These are phyloP conservation scores for Cheilosia impressa DNA, from an alignment of 2,888 invertebrate genomes.

Conservation along the genomic window DNA sequence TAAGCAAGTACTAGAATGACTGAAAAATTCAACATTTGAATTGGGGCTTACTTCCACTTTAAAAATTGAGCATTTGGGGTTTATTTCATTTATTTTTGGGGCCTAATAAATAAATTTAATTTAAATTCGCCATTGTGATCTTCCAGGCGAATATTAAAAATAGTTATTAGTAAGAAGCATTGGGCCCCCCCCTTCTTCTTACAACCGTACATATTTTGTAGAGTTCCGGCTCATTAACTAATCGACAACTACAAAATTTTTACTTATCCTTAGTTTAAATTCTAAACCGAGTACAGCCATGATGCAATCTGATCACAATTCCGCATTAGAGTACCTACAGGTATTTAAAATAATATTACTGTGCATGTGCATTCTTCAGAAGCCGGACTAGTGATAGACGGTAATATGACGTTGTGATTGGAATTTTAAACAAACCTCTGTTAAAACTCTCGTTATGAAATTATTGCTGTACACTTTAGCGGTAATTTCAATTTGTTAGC, in stretches of 20 bases:
- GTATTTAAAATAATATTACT: neutral
- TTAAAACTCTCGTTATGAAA: neutral
- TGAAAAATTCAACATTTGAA: too few relatives aligned
- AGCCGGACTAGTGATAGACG: neutral
- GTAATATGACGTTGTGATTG: neutral
- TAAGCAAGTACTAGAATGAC: too few relatives aligned
- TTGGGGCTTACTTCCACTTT: too few relatives aligned
- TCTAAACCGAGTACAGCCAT: neutral
- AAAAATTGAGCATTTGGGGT: too few relatives aligned
- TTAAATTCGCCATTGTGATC: too few relatives aligned
- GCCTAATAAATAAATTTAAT: too few relatives aligned
- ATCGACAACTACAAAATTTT: neutral
- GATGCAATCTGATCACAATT: slow-evolving; percentile 22
- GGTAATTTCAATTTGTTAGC: slow-evolving; percentile 37
- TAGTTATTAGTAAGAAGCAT: too few relatives aligned
- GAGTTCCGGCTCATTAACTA: too few relatives aligned
- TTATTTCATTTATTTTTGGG: too few relatives aligned
- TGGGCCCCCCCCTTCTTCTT: too few relatives aligned
- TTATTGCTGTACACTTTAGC: neutral
- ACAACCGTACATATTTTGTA: too few relatives aligned
- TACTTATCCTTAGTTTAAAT: neutral
- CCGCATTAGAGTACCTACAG: neutral
- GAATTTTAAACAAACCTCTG: slow-evolving; percentile 40
- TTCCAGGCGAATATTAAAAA: too few relatives aligned
- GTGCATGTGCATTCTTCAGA: slow-evolving; percentile 3